Evolutionary conservation across 2,113 vertebrate genomes (phyloP).

Genomic region (Petaurus breviceps): DNA sequence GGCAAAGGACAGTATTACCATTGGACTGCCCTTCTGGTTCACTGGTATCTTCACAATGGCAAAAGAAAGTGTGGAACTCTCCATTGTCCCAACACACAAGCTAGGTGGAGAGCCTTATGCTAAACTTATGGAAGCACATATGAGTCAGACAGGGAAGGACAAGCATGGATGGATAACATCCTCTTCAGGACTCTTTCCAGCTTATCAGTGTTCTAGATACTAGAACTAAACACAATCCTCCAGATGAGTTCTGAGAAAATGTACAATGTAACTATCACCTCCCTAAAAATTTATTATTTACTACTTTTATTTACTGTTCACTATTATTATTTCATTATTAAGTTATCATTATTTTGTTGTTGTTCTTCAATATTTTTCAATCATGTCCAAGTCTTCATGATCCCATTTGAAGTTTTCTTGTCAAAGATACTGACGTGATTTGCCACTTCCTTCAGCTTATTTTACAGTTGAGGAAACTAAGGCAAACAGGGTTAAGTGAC

Average conservation of each 20-base stretch:
- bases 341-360: neutral
- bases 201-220: neutral
- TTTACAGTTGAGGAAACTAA: neutral
- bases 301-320: no score
- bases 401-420: neutral
- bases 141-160: no score
- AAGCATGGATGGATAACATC: neutral
- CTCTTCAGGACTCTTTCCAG: neutral
- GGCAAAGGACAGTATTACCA: neutral
- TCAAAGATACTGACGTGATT: neutral
- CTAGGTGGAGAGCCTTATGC: neutral
- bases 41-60: neutral
- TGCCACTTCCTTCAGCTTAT: neutral
- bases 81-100: neutral
- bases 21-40: neutral
- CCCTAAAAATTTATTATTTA: neutral
- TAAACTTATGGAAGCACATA: neutral
- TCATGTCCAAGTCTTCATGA: neutral
- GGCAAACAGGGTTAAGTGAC: neutral
- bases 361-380: neutral
- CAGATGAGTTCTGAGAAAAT: neutral
- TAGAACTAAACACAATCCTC: no score
- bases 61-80: neutral
- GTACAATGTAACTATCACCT: neutral
- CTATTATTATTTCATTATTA: neutral